A percentile compares a stretch with the other conserved stretches of the same genome.
Evolutionary conservation across 30 jellyfish, hydroid and myxozoan species (phyloP).

Genomic region (Cassiopea xamachana): DNA sequence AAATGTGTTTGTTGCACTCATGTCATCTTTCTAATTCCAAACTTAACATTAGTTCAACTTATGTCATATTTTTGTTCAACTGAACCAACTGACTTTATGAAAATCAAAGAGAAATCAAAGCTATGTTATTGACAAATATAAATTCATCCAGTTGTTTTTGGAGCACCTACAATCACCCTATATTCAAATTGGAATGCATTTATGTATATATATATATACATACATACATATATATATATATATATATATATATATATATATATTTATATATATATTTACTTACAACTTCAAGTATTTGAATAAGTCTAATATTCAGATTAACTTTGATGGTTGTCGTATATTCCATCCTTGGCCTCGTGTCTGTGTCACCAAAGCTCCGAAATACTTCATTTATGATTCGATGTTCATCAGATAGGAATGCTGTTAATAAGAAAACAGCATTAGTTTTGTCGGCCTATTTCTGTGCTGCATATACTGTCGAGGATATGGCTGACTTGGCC

Average conservation of each 20-base stretch:
- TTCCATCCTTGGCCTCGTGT: constrained; percentile 49
- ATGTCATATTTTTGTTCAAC: no score
- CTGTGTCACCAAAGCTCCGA: constrained; percentile 41
- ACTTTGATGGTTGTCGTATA: constrained; percentile 13
- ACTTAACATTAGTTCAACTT: no score
- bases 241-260: not conserved
- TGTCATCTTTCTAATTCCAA: no score
- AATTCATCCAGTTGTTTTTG: no score
- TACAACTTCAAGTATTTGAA: constrained; percentile 79
- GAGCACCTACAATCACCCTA: no score
- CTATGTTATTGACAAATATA: no score
- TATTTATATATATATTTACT: not conserved
- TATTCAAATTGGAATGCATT: not conserved
- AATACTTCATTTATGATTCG: constrained; percentile 59
- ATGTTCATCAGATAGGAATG: constrained; percentile 72
- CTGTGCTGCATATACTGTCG: no score
- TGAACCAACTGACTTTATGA: no score
- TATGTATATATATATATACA: not conserved
- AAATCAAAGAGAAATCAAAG: no score
- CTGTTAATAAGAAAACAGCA: not conserved
- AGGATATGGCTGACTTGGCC: no score
- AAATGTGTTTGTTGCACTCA: no score
- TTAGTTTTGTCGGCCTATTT: not conserved
- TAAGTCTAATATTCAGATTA: constrained; percentile 45
- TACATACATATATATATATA: not conserved